Evolutionary conservation across 2,888 invertebrate genomes (phyloP).

Genomic region (Odontomyia ornata): DNA sequence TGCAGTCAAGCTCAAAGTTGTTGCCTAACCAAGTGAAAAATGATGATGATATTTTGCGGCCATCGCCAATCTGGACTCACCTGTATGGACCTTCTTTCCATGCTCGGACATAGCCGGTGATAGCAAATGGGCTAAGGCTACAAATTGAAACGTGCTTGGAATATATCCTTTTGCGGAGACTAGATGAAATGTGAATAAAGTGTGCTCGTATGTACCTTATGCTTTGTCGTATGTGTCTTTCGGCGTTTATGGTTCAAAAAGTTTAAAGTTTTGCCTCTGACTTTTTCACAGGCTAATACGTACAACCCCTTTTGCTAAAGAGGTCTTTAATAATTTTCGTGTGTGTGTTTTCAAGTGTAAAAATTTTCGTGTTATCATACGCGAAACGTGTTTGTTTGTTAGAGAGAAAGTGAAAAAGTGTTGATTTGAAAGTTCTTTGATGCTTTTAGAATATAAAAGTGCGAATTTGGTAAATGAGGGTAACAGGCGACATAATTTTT

Average conservation of each 20-base stretch:
- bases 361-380: not conserved
- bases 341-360: not conserved
- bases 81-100: not conserved
- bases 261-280: not conserved
- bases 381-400: not conserved
- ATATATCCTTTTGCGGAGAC: not conserved
- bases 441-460: not conserved
- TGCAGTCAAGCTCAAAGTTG: conserved; percentile 8
- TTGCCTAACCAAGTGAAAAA: conserved; percentile 19
- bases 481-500: not conserved
- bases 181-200: conserved; percentile 16
- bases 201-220: not conserved
- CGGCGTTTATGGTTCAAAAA: not conserved
- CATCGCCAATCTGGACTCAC: not conserved
- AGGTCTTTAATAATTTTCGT: not conserved
- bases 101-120: conserved; percentile 6
- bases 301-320: not conserved
- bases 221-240: not conserved
- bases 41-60: conserved; percentile 16
- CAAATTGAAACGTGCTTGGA: conserved; percentile 9
- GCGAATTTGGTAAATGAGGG: not conserved
- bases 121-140: conserved; percentile 2
- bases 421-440: not conserved
- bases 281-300: not conserved
- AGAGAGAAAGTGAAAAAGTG: not conserved